Conservation (phyloP, 2,888 invertebrate genomes). For the Napeogenes sylphis region DNA sequence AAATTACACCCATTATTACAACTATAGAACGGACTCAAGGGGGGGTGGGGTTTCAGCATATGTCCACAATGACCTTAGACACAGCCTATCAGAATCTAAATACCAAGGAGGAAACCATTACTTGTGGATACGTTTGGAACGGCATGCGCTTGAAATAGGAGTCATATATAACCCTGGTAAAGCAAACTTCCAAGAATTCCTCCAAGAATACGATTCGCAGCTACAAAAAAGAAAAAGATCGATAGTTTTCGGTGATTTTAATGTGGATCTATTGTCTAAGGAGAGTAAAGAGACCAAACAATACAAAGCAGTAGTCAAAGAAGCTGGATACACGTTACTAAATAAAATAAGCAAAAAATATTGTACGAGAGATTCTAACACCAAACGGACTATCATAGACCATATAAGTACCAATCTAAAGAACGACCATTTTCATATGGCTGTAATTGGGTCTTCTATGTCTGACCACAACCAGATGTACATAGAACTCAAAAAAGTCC, state of each 20-base stretch:
- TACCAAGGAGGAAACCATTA: too few species aligned
- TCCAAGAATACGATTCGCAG: conserved; percentile 1
- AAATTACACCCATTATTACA: conserved; percentile 30
- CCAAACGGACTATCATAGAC: neutral
- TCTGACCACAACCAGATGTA: too few species aligned
- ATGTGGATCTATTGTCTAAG: conserved; percentile 4
- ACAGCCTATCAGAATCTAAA: too few species aligned
- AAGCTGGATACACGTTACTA: conserved; percentile 7
- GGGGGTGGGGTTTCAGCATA: conserved; percentile 36
- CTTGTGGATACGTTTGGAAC: too few species aligned
- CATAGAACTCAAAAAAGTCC: too few species aligned
- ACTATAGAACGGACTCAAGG: conserved; percentile 26
- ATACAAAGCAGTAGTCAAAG: conserved; percentile 9
- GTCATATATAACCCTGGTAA: conserved; percentile 29
- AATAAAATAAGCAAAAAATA: conserved; percentile 10
- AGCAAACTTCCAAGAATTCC: conserved; percentile 14
- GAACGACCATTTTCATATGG: neutral
- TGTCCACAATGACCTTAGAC: conserved; percentile 30
- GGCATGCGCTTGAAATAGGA: conserved; percentile 27
- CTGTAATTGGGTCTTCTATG: too few species aligned
- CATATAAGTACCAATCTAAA: neutral
- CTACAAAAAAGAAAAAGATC: conserved; percentile 9
- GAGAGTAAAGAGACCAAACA: conserved; percentile 1
- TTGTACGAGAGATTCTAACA: neutral
- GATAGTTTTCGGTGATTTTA: neutral